Base-by-base conservation (phyloP, 2,113 vertebrate species). In the Anser cygnoides region DNA sequence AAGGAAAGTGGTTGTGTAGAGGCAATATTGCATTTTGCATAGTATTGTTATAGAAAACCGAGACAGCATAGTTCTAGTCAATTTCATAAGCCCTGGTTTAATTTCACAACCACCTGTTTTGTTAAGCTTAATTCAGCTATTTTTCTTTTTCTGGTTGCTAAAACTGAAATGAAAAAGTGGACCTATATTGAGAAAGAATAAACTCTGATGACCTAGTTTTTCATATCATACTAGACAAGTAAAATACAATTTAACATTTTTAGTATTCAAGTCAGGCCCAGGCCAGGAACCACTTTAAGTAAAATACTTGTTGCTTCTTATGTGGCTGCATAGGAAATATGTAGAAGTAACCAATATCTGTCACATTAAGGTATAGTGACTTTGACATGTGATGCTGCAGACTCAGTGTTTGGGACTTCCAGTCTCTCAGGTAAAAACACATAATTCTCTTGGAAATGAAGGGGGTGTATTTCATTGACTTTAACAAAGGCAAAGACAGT, bases 381-480 rank as follows among this genome's bases (percentile, higher is more conserved):
- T 75, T n/a, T 63, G 2, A 2, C 49, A 41, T 2, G 3, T 43
- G 61, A 41, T 61, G 10, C 5, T 74, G 39, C 9, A 9, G 22
- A 28, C 78, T 25, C 9, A 22, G 14, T 57, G 11, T 26, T 66
- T 58, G 22, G 25, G 43, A 78, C 2, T 41, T 49, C 25, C 37
- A 54, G 5, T 39, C 21, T 68, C 11, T 57, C 7, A 18, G 6
- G 7, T 19, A 16, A 80, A 88, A 23, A 2, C 0, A 3, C 4
- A 3, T 6, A 74, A 31, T 19, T 44, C 3, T 74, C 10, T 33
- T 21, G 31, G 35, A 72, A 90, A 72, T 6, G 1, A 28, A 18
- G 2, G 4, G 6, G 1, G 1, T 20, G 21, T 2, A 44, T 93
- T 52, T 3, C 19, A 46, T 61, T 68, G 12, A 26, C 9, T 78